Base-by-base conservation (phyloP, 2,113 vertebrate species). In the Amphiprion percula region DNA sequence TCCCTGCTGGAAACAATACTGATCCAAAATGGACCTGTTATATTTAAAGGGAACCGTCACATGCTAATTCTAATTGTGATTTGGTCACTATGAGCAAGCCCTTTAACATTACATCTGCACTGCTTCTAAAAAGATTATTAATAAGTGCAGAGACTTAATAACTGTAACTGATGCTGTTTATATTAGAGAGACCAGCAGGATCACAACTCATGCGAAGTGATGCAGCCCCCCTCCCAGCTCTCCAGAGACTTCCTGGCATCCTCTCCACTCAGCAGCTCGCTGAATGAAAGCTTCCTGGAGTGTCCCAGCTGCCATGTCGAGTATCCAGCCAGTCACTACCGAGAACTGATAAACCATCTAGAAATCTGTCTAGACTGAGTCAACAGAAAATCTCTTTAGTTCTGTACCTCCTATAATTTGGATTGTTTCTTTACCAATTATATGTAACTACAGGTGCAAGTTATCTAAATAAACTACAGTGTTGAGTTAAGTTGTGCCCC, bases 231-330 rank as follows among this genome's bases (percentile, higher is more conserved):
- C 44, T 89, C 93, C 71, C 93, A 88, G 79, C 65, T 87, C 54
- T 79, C 77, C 23, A 50, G 26, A 0, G 65, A 80, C 5, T 17
- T 8, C n/a, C 26, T 3, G 55, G n/a, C n/a, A 4, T 70, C 91
- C 37, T 87, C 90, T 6, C 80, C 81, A 3, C 93, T 87, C 78
- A 82, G 83, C 30, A 85, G 73, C 74, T 60, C 87, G 30, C 90
- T 96, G 23, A 93, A 97, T 10, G 94, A 96, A 79, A 98, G 97
- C 68, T 94, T 96, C 82, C 92, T 97, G 0, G 95, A 96, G 68
- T 98, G 97, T 83, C 97, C 97, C 17, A 92, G 82, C 52, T 98
- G 97, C 87, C 90, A 64, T 60, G 65, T 64, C 0, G 77, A 91
- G 64, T 98, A 97, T 69, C 96, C 95, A 30, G 94, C 95, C 26